phyloP scores from a whole-genome alignment of 2,888 invertebrate genomes.

The Polyommatus icarus region DNA sequence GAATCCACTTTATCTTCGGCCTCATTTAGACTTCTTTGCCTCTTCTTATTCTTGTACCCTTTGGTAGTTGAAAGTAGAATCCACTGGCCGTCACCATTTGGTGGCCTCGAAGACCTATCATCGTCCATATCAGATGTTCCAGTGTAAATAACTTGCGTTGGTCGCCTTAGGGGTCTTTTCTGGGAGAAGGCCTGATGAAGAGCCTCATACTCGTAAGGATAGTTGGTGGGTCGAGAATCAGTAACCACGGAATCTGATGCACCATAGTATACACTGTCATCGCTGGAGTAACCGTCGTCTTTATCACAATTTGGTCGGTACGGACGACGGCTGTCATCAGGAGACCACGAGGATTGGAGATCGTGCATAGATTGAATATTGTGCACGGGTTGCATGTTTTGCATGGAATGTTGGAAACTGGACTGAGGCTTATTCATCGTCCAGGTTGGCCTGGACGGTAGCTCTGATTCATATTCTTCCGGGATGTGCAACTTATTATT shows the following conservation, averaged over 20 bases:
- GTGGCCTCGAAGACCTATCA: conserved; percentile 81
- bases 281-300: conserved; percentile 57
- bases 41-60: conserved; percentile 83
- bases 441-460: conserved; percentile 70
- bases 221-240: conserved; percentile 72
- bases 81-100: conserved; percentile 88
- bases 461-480: conserved; percentile 62
- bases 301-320: conserved; percentile 70
- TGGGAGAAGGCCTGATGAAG: conserved; percentile 59
- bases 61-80: conserved; percentile 88
- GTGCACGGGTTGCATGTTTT: conserved; percentile 25
- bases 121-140: conserved; percentile 63
- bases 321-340: conserved; percentile 68
- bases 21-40: conserved; percentile 64
- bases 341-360: conserved; percentile 62
- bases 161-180: conserved; percentile 65
- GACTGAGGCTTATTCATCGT: conserved; percentile 53
- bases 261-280: conserved; percentile 63
- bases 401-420: not conserved
- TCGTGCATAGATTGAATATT: conserved; percentile 50
- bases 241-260: conserved; percentile 71
- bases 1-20: conserved; percentile 52
- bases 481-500: conserved; percentile 65
- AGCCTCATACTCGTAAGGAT: conserved; percentile 73
- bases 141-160: conserved; percentile 75